Percentiles rank a stretch among this genome's conserved stretches.
Evolutionary conservation across 2,888 invertebrate species (phyloP).

Genomic region (Danaus chrysippus): DNA sequence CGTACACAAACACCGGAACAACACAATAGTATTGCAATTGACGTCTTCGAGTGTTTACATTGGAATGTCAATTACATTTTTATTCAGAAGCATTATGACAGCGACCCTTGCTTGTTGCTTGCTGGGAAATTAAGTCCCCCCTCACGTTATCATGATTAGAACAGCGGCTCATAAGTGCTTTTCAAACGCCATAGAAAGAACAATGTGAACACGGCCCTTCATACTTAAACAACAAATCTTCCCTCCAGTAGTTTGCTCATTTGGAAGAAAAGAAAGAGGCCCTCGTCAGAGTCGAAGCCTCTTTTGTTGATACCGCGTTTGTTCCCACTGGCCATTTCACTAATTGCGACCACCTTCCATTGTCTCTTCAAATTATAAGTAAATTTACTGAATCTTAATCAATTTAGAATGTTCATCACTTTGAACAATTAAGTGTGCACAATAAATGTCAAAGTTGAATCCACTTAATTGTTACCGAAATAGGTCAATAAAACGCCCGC

Average conservation of each 20-base stretch:
- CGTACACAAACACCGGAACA: not conserved
- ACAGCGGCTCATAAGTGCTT: constrained; percentile 67
- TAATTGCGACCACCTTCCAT: constrained; percentile 75
- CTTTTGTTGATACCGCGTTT: constrained; percentile 73
- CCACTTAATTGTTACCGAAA: too few species aligned
- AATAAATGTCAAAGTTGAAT: too few species aligned
- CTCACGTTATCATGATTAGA: constrained; percentile 64
- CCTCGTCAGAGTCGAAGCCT: constrained; percentile 56
- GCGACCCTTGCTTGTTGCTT: constrained; percentile 12
- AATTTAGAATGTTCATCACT: constrained; percentile 45
- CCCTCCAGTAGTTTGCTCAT: constrained; percentile 76
- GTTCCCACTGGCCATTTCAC: constrained; percentile 75
- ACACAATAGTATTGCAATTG: constrained; percentile 14
- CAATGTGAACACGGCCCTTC: constrained; percentile 68
- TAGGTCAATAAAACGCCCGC: constrained; percentile 16
- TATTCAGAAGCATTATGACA: constrained; percentile 21
- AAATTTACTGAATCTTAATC: constrained; percentile 56
- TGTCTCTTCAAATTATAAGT: constrained; percentile 70
- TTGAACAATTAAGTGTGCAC: constrained; percentile 34
- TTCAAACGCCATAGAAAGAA: constrained; percentile 65
- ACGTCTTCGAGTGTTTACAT: constrained; percentile 11
- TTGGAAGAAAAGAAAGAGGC: constrained; percentile 76
- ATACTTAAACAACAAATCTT: constrained; percentile 70
- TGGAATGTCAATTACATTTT: constrained; percentile 21
- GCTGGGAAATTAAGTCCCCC: constrained; percentile 33